Base-by-base conservation (phyloP, 1,140 invertebrate species). In the Oscheius sp. region DNA sequence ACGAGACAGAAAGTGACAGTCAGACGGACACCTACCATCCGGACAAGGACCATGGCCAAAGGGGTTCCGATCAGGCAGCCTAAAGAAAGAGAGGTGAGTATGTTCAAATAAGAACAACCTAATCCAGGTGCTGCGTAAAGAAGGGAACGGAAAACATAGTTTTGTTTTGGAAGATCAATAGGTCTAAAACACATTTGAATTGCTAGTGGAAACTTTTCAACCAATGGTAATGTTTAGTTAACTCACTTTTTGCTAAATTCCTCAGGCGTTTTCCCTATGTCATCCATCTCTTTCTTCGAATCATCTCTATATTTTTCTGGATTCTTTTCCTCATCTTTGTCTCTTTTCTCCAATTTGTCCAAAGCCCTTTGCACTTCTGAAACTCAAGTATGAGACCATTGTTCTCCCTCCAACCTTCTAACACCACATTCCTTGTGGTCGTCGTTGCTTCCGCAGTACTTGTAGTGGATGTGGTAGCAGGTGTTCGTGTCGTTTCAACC, bases 51-150 rank as follows among this genome's bases (percentile, higher is more conserved):
- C 32, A 63, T 63, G 32, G 61, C 15, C 10, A 32, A 32, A 34
- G 35, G 36, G 7, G 36, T 34, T 4, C 32, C 32, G 0, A 63
- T 13, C 32, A 63, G 61, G 26, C 61, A 63, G 32, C 61, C 61
- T 63, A n/a, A 63, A 63, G 65, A 71, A 66, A 1, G 29, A 69
- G 29, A 15, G 0, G 20, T 38, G 20, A 29, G 18, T 26, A 7
- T 31, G 34, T 13, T 31, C n/a, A 68, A 18, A 71, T 23, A 70
- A 38, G 20, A 72, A 23, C 29, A 73, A 70, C 73, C 73, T 4
- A 75, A 31, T 65, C 73, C 73, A 13, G 73, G 68, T 45, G 73
- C 58, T 1, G 61, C 15, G 36, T 55, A 73, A 1, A 67, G 73
- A 7, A 68, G 26, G 4, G 42, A 32, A n/a, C 49, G 65, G 28